phyloP scores from a whole-genome alignment of 2,888 invertebrate genomes.

The Metacarcinus magister region DNA sequence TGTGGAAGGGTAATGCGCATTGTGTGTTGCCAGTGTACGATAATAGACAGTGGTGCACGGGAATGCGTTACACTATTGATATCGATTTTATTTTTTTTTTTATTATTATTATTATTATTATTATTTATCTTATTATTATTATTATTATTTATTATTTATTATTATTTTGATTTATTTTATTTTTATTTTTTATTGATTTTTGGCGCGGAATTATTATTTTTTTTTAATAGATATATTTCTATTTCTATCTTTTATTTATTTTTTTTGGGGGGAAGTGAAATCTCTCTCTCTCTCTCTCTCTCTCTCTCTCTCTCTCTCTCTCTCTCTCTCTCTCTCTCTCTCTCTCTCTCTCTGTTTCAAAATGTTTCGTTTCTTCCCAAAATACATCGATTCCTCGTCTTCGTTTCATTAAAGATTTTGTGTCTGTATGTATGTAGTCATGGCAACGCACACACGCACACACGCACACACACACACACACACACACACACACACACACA shows the following conservation, averaged over 20 bases:
- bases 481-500: background rate
- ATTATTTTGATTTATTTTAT: too few relatives aligned
- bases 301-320: conserved; percentile 40
- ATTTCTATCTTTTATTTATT: background rate
- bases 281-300: too few relatives aligned
- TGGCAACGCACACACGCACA: background rate
- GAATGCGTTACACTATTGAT: background rate
- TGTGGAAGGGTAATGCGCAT: background rate
- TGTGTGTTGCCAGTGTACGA: background rate
- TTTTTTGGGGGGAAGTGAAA: too few relatives aligned
- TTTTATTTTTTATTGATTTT: too few relatives aligned
- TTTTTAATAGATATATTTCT: background rate
- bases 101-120: too few relatives aligned
- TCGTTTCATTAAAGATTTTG: too few relatives aligned
- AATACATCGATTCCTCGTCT: too few relatives aligned
- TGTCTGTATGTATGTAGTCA: background rate
- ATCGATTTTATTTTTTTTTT: too few relatives aligned
- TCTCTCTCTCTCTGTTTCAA: conserved; percentile 6
- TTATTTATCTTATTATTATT: too few relatives aligned
- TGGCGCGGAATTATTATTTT: background rate
- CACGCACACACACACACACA: conserved; percentile 51
- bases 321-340: conserved; percentile 47
- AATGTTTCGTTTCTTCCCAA: too few relatives aligned
- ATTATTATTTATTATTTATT: too few relatives aligned
- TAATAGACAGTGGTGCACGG: background rate